phyloP scores from a whole-genome alignment of 2,888 invertebrate genomes.

The Tenthredo scrophulariae region DNA sequence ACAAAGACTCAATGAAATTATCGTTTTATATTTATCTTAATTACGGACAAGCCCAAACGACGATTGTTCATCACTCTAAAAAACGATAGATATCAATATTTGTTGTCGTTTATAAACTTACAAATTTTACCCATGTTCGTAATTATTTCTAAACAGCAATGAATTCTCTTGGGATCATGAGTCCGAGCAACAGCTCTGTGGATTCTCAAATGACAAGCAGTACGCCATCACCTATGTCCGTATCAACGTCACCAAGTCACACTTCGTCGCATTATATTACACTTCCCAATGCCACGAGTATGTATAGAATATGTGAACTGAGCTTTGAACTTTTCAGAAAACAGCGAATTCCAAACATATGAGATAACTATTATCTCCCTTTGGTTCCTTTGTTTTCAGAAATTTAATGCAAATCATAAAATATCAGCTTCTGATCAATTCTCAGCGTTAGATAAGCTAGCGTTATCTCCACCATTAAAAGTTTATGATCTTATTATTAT shows the following conservation, averaged over 20 bases:
- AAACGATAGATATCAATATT: background rate
- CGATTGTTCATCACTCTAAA: background rate
- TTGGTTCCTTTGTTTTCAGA: too few relatives aligned
- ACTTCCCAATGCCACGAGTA: conserved; percentile 60
- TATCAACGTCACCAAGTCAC: conserved; percentile 61
- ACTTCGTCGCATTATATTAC: conserved; percentile 59
- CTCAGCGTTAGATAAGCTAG: background rate
- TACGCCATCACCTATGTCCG: conserved; percentile 64
- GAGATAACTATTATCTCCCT: too few relatives aligned
- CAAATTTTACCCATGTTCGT: background rate
- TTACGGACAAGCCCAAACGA: background rate
- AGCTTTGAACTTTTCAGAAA: background rate
- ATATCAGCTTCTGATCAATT: background rate
- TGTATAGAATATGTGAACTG: background rate
- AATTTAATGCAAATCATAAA: background rate
- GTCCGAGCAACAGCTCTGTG: conserved; percentile 61
- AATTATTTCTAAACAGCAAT: conserved; percentile 55
- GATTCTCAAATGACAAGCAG: conserved; percentile 63
- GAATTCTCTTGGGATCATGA: conserved; percentile 54
- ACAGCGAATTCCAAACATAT: background rate
- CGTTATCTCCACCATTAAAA: background rate
- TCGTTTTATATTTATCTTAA: background rate
- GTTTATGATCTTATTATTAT: background rate
- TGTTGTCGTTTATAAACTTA: background rate
- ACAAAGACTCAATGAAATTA: too few relatives aligned